phyloP scores from a whole-genome alignment of 2,113 vertebrate species.

The Otocyon megalotis region DNA sequence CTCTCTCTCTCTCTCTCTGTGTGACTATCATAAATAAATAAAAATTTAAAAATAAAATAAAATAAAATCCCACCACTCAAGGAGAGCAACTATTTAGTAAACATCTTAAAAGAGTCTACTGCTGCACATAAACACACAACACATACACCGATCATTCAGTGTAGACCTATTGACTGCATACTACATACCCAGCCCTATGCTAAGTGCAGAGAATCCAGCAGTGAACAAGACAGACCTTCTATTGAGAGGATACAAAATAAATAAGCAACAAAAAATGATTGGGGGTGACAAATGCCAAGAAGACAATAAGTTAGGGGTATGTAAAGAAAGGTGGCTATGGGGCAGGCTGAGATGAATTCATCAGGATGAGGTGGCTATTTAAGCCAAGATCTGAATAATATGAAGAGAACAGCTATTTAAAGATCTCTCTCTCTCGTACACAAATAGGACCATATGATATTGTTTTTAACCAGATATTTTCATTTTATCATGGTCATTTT shows the following conservation, averaged over 20 bases:
- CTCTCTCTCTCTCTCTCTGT: too few relatives aligned
- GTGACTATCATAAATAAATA: too few relatives aligned
- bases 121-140: neutral
- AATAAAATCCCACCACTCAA: neutral
- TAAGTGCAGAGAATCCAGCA: neutral
- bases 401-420: neutral
- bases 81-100: neutral
- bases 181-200: neutral
- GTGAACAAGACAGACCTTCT: neutral
- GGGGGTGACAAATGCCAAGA: neutral
- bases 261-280: neutral
- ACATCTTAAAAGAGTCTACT: neutral
- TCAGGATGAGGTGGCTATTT: neutral
- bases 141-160: neutral
- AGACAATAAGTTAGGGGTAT: neutral
- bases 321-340: neutral
- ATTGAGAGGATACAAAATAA: neutral
- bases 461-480: slow-evolving; percentile 42
- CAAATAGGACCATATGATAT: neutral
- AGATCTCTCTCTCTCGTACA: neutral
- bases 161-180: neutral
- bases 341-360: neutral
- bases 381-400: neutral
- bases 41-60: too few relatives aligned
- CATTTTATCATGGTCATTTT: neutral